Conservation (phyloP, 2,113 vertebrate species). For the Cynopterus brachyotis region DNA sequence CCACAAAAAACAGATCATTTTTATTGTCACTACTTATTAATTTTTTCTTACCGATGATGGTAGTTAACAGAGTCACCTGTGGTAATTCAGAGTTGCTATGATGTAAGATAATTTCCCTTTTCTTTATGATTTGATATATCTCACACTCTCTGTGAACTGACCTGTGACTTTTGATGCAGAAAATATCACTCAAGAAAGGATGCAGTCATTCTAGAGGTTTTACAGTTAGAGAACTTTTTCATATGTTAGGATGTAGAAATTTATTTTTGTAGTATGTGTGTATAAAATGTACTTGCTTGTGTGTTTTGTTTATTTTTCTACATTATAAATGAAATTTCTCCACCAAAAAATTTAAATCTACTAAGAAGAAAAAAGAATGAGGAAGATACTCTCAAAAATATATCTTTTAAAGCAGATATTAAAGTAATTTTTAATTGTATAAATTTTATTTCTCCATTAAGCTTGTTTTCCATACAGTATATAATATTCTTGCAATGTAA, state of each 20-base stretch:
- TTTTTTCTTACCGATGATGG: not conserved
- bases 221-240: not conserved
- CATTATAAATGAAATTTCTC: not conserved
- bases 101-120: not conserved
- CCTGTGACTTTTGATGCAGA: not conserved
- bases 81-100: not conserved
- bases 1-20: not conserved
- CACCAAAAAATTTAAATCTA: not conserved
- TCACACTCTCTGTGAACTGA: not conserved
- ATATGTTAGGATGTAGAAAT: not conserved
- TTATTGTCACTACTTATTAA: not conserved
- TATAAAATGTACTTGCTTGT: not conserved
- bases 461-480: not conserved
- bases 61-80: not conserved
- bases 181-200: not conserved
- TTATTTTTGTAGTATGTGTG: not conserved
- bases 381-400: not conserved
- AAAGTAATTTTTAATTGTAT: not conserved
- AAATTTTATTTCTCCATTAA: not conserved
- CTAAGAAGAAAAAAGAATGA: not conserved
- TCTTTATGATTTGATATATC: not conserved
- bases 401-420: not conserved
- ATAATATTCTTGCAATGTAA: not conserved
- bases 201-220: not conserved
- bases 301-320: not conserved